Base-by-base conservation (phyloP, 2,888 invertebrate genomes). In the Agrochola circellaris region DNA sequence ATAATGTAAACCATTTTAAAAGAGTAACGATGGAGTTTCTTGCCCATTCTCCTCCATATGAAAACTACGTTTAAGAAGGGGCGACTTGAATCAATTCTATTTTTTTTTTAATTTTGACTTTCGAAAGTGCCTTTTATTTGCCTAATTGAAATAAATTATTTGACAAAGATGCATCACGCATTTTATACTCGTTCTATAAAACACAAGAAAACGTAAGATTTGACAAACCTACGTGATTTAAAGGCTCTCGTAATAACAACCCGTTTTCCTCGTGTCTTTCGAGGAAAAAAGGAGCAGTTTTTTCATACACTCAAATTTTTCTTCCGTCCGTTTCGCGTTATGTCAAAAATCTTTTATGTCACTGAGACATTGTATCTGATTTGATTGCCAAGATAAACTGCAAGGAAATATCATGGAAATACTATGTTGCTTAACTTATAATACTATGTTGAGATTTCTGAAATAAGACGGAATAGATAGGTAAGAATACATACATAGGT, bases 361-460 rank as follows among this genome's bases (percentile, higher is more conserved):
- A 34, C 58, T 56, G 69, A 61, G 61, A 72, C 74, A 74, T 79
- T 79, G 65, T 73, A 66, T 82, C 65, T 66, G 79, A 82, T 79
- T 82, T 82, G 67, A 82, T 82, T 79, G 62, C 83, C 56, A 30
- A 72, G 83, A 79, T 83, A 69, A 26, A 45, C 60, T 66, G 62
- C 30, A 75, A 56, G 58, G 61, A 79, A 72, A 73, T 64, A 67
- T 61, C 67, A 54, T 58, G 54, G 51, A 75, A 62, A 67, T 62
- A 58, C 51, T 56, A 48, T 6, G 45, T 26, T 26, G 26, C 26
- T 1, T 26, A 2, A 15, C 26, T 26, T 15, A 58, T 71, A 45
- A 66, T 66, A 58, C 58, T 48, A 48, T 15, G 38, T 30, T 23
- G 34, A 64, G 34, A 65, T 70, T 66, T 65, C 38, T 61, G 38